phyloP scores from a whole-genome alignment of 2,113 vertebrate species.

The human (Homo sapiens) region DNA sequence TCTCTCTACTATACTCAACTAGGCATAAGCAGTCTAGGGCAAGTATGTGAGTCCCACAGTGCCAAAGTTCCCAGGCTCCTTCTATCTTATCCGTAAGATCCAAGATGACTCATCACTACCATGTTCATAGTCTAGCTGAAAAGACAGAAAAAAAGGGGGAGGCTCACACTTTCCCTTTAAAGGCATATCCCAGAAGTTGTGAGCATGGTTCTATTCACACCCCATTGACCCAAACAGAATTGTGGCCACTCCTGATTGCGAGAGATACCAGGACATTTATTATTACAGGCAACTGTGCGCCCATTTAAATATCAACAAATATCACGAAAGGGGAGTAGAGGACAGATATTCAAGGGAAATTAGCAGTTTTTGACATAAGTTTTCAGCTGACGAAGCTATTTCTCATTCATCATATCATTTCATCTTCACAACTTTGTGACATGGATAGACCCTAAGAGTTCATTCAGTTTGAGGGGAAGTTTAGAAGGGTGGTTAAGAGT shows the following conservation, averaged over 20 bases:
- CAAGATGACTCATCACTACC: slow-evolving; percentile 20
- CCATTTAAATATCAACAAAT: not conserved
- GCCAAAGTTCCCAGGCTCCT: not conserved
- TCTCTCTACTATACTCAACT: not conserved
- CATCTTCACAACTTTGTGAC: not conserved
- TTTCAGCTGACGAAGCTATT: slow-evolving; percentile 29
- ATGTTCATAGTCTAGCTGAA: not conserved
- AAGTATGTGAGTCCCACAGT: not conserved
- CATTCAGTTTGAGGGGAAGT: not conserved
- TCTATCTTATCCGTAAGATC: slow-evolving; percentile 26
- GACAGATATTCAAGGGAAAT: not conserved
- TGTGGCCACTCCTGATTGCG: not conserved
- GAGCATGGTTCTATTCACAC: not conserved
- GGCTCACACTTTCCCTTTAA: not conserved
- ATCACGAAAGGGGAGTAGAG: slow-evolving; percentile 8
- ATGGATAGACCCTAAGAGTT: not conserved
- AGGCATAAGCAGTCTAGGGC: not conserved
- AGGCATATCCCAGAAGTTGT: not conserved
- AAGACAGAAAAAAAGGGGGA: not conserved
- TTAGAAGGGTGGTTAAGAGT: not conserved
- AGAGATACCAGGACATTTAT: not conserved
- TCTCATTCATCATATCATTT: not conserved
- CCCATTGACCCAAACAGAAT: not conserved
- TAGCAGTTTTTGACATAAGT: not conserved
- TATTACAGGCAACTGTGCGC: not conserved